Evolutionary conservation across 2,888 invertebrate species (phyloP), one percentile per base, ranked within the genome.

Genomic region (Argyra leucocephala): DNA sequence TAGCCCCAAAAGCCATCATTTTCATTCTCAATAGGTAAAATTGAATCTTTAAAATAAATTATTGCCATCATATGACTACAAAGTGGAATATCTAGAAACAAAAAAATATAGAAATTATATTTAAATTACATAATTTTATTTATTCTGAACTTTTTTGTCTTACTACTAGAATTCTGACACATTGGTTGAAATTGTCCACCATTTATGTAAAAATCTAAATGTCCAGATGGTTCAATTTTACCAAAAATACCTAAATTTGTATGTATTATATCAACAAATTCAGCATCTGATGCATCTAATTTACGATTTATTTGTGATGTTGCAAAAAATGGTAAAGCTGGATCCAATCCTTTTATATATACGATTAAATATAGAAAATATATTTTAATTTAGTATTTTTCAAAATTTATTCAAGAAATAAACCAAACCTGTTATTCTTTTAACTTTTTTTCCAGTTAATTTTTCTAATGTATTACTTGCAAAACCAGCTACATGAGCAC

Each of bases 121-220:
- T 21, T 24, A 12, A 31, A 31, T 31, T 37, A 15, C 12, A 37
- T 37, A 37, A 3, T 37, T 15, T 26, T 6, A 26, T 26, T 26
- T 7, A 26, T 26, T 7, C 4, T 26, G 31, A 31, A 48, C 5
- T 10, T 37, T 37, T 10, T 48, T 48, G 31, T 23, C 65, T 58
- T 69, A 72, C 73, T 73, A 64, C 67, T 69, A 58, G 67, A 63
- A n/a, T 61, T 64, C 63, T 70, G 67, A 60, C 73, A 73, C 0
- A 65, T 64, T 10, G 72, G 72, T 63, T 73, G 72, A 10, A 67
- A 23, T 61, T 72, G 70, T 18, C 72, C 72, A 9, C 86, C 86
- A 72, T 87, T 87, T n/a, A 81, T 72, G 70, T 86, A 87, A 72
- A 86, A 87, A 74, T 87, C 87, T 0, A 83, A 81, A 71, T 86